phyloP scores from a whole-genome alignment of 2,113 vertebrate genomes.

The Dipodomys stephensi region DNA sequence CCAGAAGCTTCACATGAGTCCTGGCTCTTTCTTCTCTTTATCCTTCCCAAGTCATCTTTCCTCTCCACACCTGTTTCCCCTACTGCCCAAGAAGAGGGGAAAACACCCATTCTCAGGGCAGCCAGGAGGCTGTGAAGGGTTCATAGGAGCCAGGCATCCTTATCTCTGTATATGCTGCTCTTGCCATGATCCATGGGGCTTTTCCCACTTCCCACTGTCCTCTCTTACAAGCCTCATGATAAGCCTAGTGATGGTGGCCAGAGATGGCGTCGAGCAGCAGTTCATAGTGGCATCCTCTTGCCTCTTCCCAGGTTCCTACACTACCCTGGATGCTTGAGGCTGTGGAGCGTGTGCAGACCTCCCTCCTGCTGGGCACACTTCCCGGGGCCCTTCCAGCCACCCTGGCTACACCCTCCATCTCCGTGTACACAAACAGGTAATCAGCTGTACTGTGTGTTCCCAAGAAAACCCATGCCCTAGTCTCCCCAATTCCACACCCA shows the following conservation, averaged over 20 bases:
- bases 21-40: background rate
- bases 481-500: background rate
- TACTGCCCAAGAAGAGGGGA: background rate
- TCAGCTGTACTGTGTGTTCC: background rate
- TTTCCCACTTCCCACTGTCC: background rate
- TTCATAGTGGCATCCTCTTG: background rate
- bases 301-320: constrained; percentile 32
- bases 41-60: background rate
- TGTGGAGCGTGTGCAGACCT: constrained; percentile 90
- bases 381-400: constrained; percentile 86
- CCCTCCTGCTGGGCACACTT: constrained; percentile 90
- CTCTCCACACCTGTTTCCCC: background rate
- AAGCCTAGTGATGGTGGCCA: background rate
- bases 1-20: background rate
- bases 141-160: fast-evolving
- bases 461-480: background rate
- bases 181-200: background rate
- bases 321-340: constrained; percentile 15
- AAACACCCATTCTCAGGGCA: background rate
- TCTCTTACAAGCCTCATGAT: background rate
- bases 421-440: constrained; percentile 95
- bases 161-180: background rate
- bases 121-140: background rate
- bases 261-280: fast-evolving
- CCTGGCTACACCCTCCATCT: constrained; percentile 88